Percentiles rank a stretch among this genome's conserved stretches.
Conservation (phyloP, 1,140 invertebrate genomes). For the Neelides sp. region DNA sequence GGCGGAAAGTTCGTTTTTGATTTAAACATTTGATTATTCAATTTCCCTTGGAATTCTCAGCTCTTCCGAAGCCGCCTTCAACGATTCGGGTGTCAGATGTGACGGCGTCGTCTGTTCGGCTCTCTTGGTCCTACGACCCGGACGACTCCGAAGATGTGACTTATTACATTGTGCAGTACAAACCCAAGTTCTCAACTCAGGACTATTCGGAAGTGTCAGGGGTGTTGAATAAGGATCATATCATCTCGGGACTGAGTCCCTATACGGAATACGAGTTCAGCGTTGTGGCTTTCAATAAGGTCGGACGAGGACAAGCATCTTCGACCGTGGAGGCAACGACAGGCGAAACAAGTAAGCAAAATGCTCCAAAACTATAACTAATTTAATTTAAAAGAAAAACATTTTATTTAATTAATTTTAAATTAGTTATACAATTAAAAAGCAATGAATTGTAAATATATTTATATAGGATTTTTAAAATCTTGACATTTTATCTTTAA, state of each 20-base stretch:
- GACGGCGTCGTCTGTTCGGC: slow-evolving; percentile 75
- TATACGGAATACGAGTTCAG: slow-evolving; percentile 95
- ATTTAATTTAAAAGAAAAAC: no score
- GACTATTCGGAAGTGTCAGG: slow-evolving; percentile 46
- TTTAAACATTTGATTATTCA: slow-evolving; percentile 40
- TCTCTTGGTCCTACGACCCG: slow-evolving; percentile 79
- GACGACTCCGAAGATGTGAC: slow-evolving; percentile 61
- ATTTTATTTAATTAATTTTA: no score
- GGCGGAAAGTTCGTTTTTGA: no score
- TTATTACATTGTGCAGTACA: slow-evolving; percentile 92
- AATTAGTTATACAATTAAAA: no score
- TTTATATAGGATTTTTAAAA: neutral
- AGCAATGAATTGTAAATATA: no score
- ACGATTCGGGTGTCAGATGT: slow-evolving; percentile 81
- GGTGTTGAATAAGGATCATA: slow-evolving; percentile 87
- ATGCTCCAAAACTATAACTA: no score
- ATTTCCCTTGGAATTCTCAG: slow-evolving; percentile 41
- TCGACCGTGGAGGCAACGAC: slow-evolving; percentile 77
- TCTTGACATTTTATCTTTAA: neutral
- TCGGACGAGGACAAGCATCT: slow-evolving; percentile 77
- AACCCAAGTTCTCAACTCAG: slow-evolving; percentile 60
- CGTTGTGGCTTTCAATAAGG: slow-evolving; percentile 84
- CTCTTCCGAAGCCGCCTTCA: slow-evolving; percentile 72
- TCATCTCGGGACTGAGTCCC: slow-evolving; percentile 71
- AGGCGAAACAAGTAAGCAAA: slow-evolving; percentile 88